Conservation (phyloP, 2,797 vertebrate species). For the Scomberomorus guttatus region DNA sequence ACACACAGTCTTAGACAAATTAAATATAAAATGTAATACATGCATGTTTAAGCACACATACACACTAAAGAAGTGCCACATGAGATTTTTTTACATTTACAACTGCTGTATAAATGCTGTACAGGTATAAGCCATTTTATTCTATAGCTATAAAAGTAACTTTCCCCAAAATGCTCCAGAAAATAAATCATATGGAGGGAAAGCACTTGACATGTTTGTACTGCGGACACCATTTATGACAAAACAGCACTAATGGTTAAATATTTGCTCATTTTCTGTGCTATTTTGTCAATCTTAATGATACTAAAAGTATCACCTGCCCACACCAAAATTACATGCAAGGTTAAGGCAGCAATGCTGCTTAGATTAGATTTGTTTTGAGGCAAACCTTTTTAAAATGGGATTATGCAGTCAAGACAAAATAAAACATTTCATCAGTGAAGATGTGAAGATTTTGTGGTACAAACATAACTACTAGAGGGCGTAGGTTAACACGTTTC, state of each 20-base stretch:
- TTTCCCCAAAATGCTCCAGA: background rate
- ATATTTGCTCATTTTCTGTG: background rate
- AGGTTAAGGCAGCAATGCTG: background rate
- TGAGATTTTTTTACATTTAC: background rate
- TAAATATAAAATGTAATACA: background rate
- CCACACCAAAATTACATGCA: background rate
- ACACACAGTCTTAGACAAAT: background rate
- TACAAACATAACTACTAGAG: background rate
- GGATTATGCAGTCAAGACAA: background rate
- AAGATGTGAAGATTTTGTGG: background rate
- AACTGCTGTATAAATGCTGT: conserved; percentile 47
- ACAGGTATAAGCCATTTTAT: conserved; percentile 13
- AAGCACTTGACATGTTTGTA: conserved; percentile 1
- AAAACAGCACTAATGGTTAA: background rate
- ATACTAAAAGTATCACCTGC: background rate
- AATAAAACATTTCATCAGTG: background rate
- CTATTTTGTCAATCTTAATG: background rate
- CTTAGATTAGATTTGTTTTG: background rate
- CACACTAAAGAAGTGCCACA: background rate
- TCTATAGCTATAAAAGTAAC: background rate
- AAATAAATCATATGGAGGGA: conserved; percentile 23
- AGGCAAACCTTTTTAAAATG: background rate
- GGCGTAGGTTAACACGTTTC: background rate
- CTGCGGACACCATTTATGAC: background rate
- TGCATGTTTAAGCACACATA: background rate